Evolutionary conservation across 2,888 invertebrate genomes (phyloP), one percentile per base, ranked within the genome.

Genomic region (Carterocephalus palaemon): DNA sequence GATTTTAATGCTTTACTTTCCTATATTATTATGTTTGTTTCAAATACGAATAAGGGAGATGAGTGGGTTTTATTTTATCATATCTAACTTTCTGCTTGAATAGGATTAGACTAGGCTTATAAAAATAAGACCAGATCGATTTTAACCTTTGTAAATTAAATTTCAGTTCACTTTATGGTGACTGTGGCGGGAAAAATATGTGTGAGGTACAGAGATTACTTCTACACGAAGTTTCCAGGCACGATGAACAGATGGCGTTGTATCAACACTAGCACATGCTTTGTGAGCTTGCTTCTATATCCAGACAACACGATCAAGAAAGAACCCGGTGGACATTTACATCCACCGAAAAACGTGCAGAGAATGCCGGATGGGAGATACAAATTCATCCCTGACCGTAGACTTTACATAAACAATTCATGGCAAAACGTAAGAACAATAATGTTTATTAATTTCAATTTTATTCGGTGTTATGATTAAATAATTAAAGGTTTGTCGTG

Each of bases 231-330:
- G 17, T 32, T 45, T 4, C 32, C 51, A 1, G 29, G 40, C 4
- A 52, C 49, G 19, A 47, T 31, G 45, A 61, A 60, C 12, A 61
- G 70, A 41, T 79, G 78, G 78, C 53, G 78, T 1, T 79, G 78
- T 40, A 65, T 76, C 15, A 70, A 74, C 43, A 78, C 76, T 0
- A 71, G 61, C 28, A 53, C 42, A 1, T 78, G 78, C 36, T 75
- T 51, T 38, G 66, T 68, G 0, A 54, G 62, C 0, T 37, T 76
- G 2, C 54, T 43, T 1, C 59, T 75, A 0, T 59, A 64, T 24
- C 51, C 62, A 2, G 66, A 70, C 34, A 66, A 59, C 34, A 61
- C 62, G 0, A 52, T 76, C 0, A 38, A 49, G 4, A 69, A 60
- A 20, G 70, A 76, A 23, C 69, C 66, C 0, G 62, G 55, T 0